phyloP scores from a whole-genome alignment of 2,888 invertebrate genomes.

The Lobophora halterata region DNA sequence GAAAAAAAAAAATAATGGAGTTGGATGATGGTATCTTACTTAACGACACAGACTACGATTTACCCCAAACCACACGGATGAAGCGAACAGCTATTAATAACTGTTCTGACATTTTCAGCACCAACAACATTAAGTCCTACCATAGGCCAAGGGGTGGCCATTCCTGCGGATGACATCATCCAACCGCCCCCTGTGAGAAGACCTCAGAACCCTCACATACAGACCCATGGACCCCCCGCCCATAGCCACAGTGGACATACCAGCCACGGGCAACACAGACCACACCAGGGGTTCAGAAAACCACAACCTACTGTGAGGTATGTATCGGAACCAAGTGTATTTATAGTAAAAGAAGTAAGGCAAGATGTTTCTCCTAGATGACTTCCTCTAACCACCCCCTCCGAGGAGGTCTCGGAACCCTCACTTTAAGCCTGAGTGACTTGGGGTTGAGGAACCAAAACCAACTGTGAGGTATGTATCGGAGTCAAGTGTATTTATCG shows the following conservation, averaged over 20 bases:
- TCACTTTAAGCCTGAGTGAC: no score
- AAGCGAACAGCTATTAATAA: background rate
- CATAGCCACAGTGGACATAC: no score
- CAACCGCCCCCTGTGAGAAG: slow-evolving; percentile 43
- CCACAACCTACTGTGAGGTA: slow-evolving; percentile 85
- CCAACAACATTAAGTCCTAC: slow-evolving; percentile 39
- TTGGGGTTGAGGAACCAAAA: no score
- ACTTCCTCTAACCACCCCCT: no score
- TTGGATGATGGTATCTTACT: no score
- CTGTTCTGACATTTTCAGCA: slow-evolving; percentile 27
- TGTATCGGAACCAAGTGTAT: background rate
- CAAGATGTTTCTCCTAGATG: background rate
- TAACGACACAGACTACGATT: no score
- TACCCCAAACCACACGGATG: no score
- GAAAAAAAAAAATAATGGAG: no score
- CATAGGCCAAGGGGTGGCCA: slow-evolving; percentile 84
- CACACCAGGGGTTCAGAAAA: slow-evolving; percentile 80
- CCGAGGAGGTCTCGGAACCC: no score
- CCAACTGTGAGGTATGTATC: no score
- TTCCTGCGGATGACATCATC: slow-evolving; percentile 81
- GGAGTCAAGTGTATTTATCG: no score
- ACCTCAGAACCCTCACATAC: slow-evolving; percentile 29
- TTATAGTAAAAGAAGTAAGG: background rate
- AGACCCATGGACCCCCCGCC: background rate
- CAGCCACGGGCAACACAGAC: slow-evolving; percentile 40